Evolutionary conservation across 1,140 invertebrate genomes (phyloP), one percentile per base, ranked within the genome.

Genomic region (Chironomus striatipennis): DNA sequence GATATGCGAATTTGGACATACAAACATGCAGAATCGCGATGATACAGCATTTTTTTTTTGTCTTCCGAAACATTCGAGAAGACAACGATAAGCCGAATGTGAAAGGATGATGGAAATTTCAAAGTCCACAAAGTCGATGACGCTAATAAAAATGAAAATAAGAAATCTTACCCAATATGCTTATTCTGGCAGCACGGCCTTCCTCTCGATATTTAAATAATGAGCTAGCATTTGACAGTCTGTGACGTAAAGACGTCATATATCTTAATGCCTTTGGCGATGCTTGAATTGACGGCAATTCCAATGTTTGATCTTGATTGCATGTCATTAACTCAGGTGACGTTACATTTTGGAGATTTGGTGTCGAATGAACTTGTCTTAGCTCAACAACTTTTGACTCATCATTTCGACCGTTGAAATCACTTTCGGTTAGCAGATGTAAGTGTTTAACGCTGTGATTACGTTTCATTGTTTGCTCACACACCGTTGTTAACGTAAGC

Each of bases 201-300:
- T 94, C 92, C 81, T 93, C 92, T 20, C 91, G 85, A 79, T 93
- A 93, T 74, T 89, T 86, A 81, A 94, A 93, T 74, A 93, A 83
- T 17, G 90, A 92, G n/a, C 90, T 91, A 10, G 91, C 92, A 79
- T 93, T 93, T 75, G 91, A 93, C 65, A 94, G 90, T 9, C 90
- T 84, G 80, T 91, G 88, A 57, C 89, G 88, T 74, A 93, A 83
- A 7, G 88, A 90, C 73, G 88, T 90, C 77, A 93, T 90, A 77
- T 90, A 89, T 75, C 81, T 80, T 15, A 81, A 76, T 0, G 81
- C 79, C 76, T 82, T 82, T 10, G 81, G 80, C 1, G 81, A 81
- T 75, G 78, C 78, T 24, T 81, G 79, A 20, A 82, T 80, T 75
- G 80, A 77, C 76, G 81, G 80, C 15, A 81, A 80, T 75, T 82